These are phyloP conservation scores for Paguma larvata DNA, from an alignment of 2,797 vertebrate genomes.

Conservation along the genomic window DNA sequence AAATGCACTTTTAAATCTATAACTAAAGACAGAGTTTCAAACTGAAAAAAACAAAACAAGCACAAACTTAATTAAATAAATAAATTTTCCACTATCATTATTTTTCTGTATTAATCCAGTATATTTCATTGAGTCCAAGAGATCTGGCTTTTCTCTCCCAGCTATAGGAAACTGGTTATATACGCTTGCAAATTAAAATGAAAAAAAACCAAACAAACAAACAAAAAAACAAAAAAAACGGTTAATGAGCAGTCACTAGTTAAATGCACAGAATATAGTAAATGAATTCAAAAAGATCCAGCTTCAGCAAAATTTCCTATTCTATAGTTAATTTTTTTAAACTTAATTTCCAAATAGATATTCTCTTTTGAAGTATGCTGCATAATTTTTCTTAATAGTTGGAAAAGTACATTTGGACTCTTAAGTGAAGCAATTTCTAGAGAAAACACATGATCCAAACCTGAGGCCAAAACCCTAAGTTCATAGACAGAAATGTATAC, in stretches of 20 bases:
- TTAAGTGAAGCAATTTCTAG: conserved; percentile 57
- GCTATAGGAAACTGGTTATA: neutral
- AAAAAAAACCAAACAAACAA: too few relatives aligned
- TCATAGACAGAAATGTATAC: neutral
- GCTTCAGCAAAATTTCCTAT: conserved; percentile 27
- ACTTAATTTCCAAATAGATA: conserved; percentile 61
- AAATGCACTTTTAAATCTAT: neutral
- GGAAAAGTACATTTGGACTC: conserved; percentile 29
- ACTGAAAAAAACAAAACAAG: neutral
- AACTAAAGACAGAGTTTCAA: conserved; percentile 57
- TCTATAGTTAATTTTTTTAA: conserved; percentile 14
- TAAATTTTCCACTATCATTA: neutral
- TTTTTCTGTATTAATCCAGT: neutral
- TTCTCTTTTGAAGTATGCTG: neutral
- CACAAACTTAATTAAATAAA: neutral
- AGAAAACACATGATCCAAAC: conserved; percentile 68
- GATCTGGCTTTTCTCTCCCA: conserved; percentile 27
- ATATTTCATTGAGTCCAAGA: neutral
- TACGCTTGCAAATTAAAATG: neutral
- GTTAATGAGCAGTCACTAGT: neutral
- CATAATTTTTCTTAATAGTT: conserved; percentile 65
- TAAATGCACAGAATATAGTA: conserved; percentile 11
- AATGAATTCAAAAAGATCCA: conserved; percentile 10
- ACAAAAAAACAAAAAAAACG: neutral
- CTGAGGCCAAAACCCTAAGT: conserved; percentile 58